Conservation (phyloP, 2,888 invertebrate genomes). For the Melangyna quadrimaculata region DNA sequence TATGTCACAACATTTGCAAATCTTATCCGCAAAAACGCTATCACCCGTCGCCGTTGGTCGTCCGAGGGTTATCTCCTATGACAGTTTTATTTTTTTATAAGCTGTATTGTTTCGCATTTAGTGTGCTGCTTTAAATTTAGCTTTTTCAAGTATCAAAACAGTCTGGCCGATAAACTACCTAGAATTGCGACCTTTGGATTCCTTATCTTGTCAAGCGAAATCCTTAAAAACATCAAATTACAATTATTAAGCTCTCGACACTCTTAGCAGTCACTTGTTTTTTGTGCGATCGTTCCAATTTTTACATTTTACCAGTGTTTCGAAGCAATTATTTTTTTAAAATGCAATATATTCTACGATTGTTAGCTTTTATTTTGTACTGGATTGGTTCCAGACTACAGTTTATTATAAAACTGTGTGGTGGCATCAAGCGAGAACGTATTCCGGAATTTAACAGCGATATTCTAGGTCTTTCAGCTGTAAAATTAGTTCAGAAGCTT, state of each 20-base stretch:
- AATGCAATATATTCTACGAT: constrained; percentile 39
- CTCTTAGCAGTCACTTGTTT: not conserved
- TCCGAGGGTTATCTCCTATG: not conserved
- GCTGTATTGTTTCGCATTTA: not conserved
- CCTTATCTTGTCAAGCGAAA: constrained; percentile 15
- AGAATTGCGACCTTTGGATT: constrained; percentile 43
- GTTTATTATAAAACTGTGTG: constrained; percentile 7
- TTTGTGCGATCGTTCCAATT: not conserved
- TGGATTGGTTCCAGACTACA: constrained; percentile 36
- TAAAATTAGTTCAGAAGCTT: constrained; percentile 29
- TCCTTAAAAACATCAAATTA: not conserved
- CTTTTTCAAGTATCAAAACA: constrained; percentile 17
- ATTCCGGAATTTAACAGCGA: constrained; percentile 25
- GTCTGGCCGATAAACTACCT: constrained; percentile 34
- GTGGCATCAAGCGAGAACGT: constrained; percentile 1
- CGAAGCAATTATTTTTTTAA: not conserved
- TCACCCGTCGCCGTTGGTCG: too few species aligned
- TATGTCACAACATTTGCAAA: constrained; percentile 19
- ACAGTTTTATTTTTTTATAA: not conserved
- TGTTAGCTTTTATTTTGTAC: constrained; percentile 31
- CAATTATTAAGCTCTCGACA: not conserved
- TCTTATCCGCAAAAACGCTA: constrained; percentile 7
- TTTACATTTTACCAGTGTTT: not conserved
- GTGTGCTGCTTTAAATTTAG: not conserved
- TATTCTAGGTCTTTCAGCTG: constrained; percentile 35